phyloP scores from a whole-genome alignment of 2,888 invertebrate species.

The Nysson spinosus region DNA sequence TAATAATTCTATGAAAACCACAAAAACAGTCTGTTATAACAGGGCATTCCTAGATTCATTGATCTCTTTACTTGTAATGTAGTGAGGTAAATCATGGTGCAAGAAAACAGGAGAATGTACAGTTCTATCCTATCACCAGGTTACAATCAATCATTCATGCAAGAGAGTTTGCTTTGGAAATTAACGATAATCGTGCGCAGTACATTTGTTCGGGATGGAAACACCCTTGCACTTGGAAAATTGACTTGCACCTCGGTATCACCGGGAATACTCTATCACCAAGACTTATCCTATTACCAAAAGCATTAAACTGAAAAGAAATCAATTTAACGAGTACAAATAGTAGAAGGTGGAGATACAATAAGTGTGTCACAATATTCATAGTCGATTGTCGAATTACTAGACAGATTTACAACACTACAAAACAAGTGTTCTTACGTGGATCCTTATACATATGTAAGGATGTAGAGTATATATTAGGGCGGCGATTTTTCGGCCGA shows the following conservation, averaged over 20 bases:
- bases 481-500: too few species aligned
- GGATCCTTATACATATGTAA: too few species aligned
- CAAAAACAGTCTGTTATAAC: slow-evolving; percentile 3
- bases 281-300: slow-evolving; percentile 21
- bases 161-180: background rate
- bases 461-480: too few species aligned
- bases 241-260: slow-evolving; percentile 8
- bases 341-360: too few species aligned
- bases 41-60: slow-evolving; percentile 4
- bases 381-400: slow-evolving; percentile 2
- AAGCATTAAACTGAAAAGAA: slow-evolving; percentile 35
- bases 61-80: slow-evolving; percentile 2
- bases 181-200: background rate
- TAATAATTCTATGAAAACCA: slow-evolving; percentile 17
- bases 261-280: slow-evolving; percentile 12
- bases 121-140: background rate
- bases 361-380: slow-evolving; percentile 5
- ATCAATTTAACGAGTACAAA: slow-evolving; percentile 14
- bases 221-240: slow-evolving; percentile 4
- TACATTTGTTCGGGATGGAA: background rate
- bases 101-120: slow-evolving; percentile 6
- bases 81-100: background rate
- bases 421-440: too few species aligned
- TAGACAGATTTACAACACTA: background rate
- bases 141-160: slow-evolving; percentile 25